Evolutionary conservation across 1,140 invertebrate species (phyloP).

Genomic region (Drusus annulatus): DNA sequence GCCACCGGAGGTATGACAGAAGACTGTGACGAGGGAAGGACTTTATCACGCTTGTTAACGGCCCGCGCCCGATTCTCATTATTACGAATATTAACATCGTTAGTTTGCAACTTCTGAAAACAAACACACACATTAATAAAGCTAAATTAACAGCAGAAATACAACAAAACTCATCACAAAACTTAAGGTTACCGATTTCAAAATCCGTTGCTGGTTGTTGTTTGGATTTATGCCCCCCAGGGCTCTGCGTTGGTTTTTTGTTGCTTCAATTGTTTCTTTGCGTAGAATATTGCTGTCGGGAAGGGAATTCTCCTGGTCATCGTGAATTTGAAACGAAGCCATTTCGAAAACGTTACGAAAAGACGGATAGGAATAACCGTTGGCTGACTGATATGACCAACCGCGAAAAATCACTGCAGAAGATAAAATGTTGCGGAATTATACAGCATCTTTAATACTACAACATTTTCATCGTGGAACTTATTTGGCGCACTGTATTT

Average conservation of each 20-base stretch:
- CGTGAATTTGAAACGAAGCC: constrained; percentile 45
- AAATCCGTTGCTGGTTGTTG: constrained; percentile 27
- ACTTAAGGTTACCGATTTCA: constrained; percentile 32
- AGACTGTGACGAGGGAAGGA: constrained; percentile 2
- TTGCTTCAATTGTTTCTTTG: constrained; percentile 24
- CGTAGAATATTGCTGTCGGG: constrained; percentile 10
- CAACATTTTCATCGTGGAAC: neutral
- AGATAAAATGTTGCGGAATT: neutral
- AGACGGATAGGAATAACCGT: constrained; percentile 26
- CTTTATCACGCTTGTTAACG: constrained; percentile 37
- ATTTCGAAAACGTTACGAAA: constrained; percentile 31
- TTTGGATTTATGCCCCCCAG: constrained; percentile 28
- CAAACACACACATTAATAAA: constrained; percentile 28
- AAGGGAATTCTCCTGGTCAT: constrained; percentile 37
- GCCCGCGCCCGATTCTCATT: constrained; percentile 44
- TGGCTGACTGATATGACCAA: constrained; percentile 15
- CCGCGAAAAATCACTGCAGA: neutral
- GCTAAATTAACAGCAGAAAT: neutral
- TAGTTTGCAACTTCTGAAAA: constrained; percentile 38
- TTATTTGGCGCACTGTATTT: neutral
- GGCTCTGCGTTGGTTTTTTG: constrained; percentile 29
- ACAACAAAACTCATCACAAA: constrained; percentile 5
- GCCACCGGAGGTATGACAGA: constrained; percentile 70
- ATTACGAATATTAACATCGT: constrained; percentile 44
- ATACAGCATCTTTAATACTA: constrained; percentile 18